Evolutionary conservation across 2,113 vertebrate species (phyloP), one percentile per base, ranked within the genome.

Genomic region (Fulmarus glacialis): DNA sequence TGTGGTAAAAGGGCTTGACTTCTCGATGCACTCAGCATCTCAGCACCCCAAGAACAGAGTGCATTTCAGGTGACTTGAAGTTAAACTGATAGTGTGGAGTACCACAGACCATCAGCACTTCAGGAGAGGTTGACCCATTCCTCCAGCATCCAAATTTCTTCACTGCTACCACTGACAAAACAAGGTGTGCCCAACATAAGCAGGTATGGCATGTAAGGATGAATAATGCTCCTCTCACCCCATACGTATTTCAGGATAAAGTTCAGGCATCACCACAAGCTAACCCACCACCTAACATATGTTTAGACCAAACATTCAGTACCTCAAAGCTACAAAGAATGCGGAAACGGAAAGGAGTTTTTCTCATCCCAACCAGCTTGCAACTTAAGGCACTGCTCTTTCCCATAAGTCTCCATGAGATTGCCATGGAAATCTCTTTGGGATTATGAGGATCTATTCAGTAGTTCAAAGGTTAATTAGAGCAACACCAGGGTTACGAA

Each of bases 381-480:
- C 34, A 92, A 14, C 74, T 78, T 88, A 81, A 91, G 81, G 52
- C 64, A 22, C 23, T 95, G 47, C 45, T 78, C 48, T 80, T 89
- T 95, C 87, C 70, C 81, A n/a, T 64, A 85, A 87, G 14, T 68
- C 45, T 77, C 59, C 59, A 53, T 21, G 23, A 59, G 23, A 47
- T 4, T 87, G 67, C 53, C 52, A 86, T 63, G 62, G 67, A 94
- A 80, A 80, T 62, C 53, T 62, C 48, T 60, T 87, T 47, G 60
- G 87, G 82, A 88, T 85, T 87, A 77, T n/a, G 17, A 83, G 63
- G 82, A 80, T 91, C 84, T 87, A 7, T 72, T 85, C 59, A 56
- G 82, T 22, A 88, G 71, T 75, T 86, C 67, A 59, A 58, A 93
- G 63, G 91, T 93, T 95, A 93, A 91, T 91, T 95, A 12, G n/a